A percentile compares a stretch with the other conserved stretches of the same genome.
These are phyloP conservation scores for Pararge aegeria DNA, from an alignment of 1,140 invertebrate species.

Conservation along the genomic window DNA sequence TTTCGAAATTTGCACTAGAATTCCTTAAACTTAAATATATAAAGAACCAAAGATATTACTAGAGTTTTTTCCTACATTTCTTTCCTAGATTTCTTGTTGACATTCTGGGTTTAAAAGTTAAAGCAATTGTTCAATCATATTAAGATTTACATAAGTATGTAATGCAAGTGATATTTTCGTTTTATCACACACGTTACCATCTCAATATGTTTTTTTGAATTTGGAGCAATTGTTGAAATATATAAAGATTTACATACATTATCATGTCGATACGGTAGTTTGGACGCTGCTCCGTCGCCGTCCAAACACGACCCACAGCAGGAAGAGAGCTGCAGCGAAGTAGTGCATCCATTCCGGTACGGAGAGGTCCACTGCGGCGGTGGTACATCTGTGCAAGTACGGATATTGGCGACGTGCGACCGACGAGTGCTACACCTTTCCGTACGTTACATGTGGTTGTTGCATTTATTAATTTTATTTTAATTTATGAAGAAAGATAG, in stretches of 20 bases:
- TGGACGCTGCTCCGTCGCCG: constrained; percentile 49
- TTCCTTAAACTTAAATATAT: too few species aligned
- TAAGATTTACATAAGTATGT: too few species aligned
- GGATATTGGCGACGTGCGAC: constrained; percentile 19
- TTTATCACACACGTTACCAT: too few species aligned
- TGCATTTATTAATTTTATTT: too few species aligned
- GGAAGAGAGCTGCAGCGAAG: constrained; percentile 57
- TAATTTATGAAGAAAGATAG: background rate
- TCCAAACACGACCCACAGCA: constrained; percentile 60
- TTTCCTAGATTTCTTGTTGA: too few species aligned
- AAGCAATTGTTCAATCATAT: too few species aligned
- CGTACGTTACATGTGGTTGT: constrained; percentile 35
- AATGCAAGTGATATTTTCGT: too few species aligned
- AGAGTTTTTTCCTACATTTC: too few species aligned
- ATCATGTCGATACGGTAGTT: constrained; percentile 43
- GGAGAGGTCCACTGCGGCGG: constrained; percentile 66
- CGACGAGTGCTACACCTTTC: constrained; percentile 3
- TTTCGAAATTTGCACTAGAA: too few species aligned
- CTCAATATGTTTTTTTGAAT: too few species aligned
- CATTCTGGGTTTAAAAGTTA: too few species aligned
- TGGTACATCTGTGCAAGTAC: constrained; percentile 59
- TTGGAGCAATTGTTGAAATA: background rate
- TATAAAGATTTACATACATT: constrained; percentile 48
- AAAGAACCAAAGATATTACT: too few species aligned
- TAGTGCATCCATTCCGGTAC: constrained; percentile 70